These are phyloP conservation scores for Lucilia sericata DNA, from an alignment of 1,140 invertebrate species.

Conservation along the genomic window DNA sequence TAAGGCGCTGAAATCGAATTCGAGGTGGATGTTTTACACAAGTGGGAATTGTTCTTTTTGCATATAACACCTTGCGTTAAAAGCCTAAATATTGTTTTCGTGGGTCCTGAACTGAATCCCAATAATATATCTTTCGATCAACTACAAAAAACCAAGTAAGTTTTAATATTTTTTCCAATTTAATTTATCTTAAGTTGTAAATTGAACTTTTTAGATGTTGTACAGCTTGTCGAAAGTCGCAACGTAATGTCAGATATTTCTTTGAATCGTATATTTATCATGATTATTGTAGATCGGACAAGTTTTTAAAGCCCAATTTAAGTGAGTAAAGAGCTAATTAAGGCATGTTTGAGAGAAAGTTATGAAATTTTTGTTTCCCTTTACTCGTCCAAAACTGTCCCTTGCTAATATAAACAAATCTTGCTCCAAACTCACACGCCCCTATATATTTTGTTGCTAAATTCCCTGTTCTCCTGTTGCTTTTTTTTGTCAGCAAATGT, in stretches of 20 bases:
- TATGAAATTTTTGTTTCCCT: no score
- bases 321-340: conserved; percentile 63
- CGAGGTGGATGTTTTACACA: conserved; percentile 75
- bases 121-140: conserved; percentile 70
- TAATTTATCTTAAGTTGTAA: conserved; percentile 9
- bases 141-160: conserved; percentile 59
- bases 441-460: no score
- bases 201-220: conserved; percentile 55
- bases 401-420: no score
- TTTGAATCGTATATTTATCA: conserved; percentile 72
- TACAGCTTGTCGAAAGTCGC: conserved; percentile 52
- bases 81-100: conserved; percentile 72
- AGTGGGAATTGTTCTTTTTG: conserved; percentile 79
- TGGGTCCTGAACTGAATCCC: conserved; percentile 75
- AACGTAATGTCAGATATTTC: conserved; percentile 57
- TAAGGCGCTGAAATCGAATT: conserved; percentile 77
- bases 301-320: conserved; percentile 71
- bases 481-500: neutral
- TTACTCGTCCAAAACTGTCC: no score
- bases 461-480: neutral
- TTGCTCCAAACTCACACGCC: no score
- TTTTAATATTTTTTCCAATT: neutral
- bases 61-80: conserved; percentile 73
- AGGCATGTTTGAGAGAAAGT: neutral
- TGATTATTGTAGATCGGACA: conserved; percentile 69